Evolutionary conservation across 2,888 invertebrate genomes (phyloP).

Genomic region (Autographa pulchrina): DNA sequence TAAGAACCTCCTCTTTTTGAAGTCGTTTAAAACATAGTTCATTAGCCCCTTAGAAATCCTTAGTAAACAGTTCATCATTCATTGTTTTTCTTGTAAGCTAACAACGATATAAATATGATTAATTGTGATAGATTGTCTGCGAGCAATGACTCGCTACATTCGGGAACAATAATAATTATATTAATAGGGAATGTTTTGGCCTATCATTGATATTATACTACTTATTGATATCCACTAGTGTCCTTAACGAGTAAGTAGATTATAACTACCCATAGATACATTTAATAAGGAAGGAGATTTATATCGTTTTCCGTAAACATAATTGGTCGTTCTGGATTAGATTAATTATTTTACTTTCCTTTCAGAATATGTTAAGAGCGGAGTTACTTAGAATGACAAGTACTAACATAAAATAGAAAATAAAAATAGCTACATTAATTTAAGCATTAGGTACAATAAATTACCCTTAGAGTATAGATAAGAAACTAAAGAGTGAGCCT

Average conservation of each 20-base stretch:
- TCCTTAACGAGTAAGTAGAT: neutral
- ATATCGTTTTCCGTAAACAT: neutral
- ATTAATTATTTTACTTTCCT: too few relatives aligned
- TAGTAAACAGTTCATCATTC: slow-evolving; percentile 1
- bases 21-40: neutral
- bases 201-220: neutral
- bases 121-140: neutral
- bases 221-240: neutral
- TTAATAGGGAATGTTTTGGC: neutral
- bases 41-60: neutral
- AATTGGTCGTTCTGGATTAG: too few relatives aligned
- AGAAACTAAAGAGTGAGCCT: too few relatives aligned
- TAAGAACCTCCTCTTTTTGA: too few relatives aligned
- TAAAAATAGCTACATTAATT: too few relatives aligned
- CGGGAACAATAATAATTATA: slow-evolving; percentile 7
- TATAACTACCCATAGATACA: neutral
- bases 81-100: slow-evolving; percentile 6
- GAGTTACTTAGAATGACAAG: too few relatives aligned
- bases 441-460: too few relatives aligned
- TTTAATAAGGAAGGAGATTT: neutral
- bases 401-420: too few relatives aligned
- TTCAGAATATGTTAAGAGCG: too few relatives aligned
- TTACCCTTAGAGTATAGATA: too few relatives aligned
- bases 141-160: slow-evolving; percentile 1
- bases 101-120: slow-evolving; percentile 8